Evolutionary conservation across 2,888 invertebrate species (phyloP).

Genomic region (Chalcosyrphus nemorum): DNA sequence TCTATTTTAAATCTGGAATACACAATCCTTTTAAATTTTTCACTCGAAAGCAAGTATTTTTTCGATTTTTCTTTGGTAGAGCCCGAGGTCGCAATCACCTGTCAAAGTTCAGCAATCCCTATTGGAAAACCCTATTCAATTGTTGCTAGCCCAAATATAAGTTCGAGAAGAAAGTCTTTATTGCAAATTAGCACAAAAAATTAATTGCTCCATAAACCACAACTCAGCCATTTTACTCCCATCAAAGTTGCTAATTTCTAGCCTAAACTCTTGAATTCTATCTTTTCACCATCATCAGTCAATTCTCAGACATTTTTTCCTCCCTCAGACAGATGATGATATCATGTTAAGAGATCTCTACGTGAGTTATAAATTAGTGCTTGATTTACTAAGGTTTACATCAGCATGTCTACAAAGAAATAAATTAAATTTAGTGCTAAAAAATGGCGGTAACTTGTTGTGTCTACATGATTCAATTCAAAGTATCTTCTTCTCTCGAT

Average conservation of each 20-base stretch:
- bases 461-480: conserved; percentile 10
- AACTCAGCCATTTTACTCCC: neutral
- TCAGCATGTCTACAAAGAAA: neutral
- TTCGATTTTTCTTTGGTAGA: too few species aligned
- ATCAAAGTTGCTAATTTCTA: neutral
- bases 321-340: neutral
- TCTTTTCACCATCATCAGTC: neutral
- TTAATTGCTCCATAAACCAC: neutral
- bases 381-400: neutral
- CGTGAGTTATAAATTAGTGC: neutral
- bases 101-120: too few species aligned
- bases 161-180: too few species aligned
- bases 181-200: too few species aligned
- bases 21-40: too few species aligned
- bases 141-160: too few species aligned
- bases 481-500: neutral
- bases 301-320: neutral
- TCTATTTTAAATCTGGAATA: too few species aligned
- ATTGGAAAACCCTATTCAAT: too few species aligned
- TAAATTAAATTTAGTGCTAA: neutral
- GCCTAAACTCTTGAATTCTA: neutral
- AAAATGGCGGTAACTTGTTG: neutral
- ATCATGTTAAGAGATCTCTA: neutral
- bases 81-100: too few species aligned
- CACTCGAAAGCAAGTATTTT: too few species aligned